Evolutionary conservation across 1,140 invertebrate species (phyloP).

Genomic region (Sycophila sp.): DNA sequence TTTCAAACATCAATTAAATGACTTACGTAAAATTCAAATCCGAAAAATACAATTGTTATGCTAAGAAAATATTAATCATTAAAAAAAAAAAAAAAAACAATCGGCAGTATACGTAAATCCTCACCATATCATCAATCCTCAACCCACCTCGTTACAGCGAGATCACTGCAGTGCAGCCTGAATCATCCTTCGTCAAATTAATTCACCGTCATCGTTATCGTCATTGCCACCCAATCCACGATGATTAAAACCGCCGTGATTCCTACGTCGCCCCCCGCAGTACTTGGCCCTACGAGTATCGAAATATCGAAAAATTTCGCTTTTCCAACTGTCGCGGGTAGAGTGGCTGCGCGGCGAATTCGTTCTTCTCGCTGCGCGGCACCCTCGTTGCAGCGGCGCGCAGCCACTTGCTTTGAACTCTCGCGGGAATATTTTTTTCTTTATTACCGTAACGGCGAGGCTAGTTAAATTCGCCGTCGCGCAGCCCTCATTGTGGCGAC

Average conservation of each 20-base stretch:
- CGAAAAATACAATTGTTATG: too few species aligned
- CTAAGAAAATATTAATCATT: too few species aligned
- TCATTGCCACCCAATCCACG: neutral
- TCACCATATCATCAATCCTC: too few species aligned
- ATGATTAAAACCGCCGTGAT: neutral
- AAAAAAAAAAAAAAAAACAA: too few species aligned
- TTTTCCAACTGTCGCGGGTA: neutral
- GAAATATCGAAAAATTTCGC: neutral
- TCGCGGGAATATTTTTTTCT: conserved; percentile 45
- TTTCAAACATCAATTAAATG: too few species aligned
- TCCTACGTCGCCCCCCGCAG: too few species aligned
- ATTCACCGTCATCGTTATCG: too few species aligned
- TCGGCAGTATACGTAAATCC: too few species aligned
- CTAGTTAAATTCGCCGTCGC: conserved; percentile 57
- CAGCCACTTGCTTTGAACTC: conserved; percentile 52
- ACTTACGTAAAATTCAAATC: too few species aligned
- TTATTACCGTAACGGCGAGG: conserved; percentile 49
- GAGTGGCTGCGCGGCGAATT: too few species aligned
- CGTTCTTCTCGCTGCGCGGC: neutral
- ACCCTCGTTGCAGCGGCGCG: neutral
- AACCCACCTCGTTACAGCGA: too few species aligned
- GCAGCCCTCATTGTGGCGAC: conserved; percentile 15
- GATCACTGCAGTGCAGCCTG: too few species aligned
- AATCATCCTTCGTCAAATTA: neutral
- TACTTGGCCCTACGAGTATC: neutral